Conservation (phyloP, 2,888 invertebrate genomes). For the Trimorus sp. region DNA sequence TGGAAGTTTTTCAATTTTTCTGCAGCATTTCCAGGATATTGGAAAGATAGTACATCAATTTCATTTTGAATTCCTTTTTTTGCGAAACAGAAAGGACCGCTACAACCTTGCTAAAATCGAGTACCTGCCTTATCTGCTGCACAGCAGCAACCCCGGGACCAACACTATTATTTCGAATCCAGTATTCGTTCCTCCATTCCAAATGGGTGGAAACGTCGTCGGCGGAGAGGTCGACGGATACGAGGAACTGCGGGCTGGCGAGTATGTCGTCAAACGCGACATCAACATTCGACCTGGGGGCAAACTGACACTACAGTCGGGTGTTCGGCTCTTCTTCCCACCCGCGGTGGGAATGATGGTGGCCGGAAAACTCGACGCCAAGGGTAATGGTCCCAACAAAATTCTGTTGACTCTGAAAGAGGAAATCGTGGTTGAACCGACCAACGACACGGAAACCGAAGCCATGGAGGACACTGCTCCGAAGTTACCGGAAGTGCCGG, state of each 20-base stretch:
- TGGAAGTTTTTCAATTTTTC: too few species aligned
- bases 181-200: constrained; percentile 90
- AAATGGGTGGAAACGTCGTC: constrained; percentile 87
- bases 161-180: constrained; percentile 90
- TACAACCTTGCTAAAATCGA: constrained; percentile 96
- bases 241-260: constrained; percentile 90
- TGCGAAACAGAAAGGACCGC: constrained; percentile 87
- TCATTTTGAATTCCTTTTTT: constrained; percentile 31
- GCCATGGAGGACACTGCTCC: constrained; percentile 83
- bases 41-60: too few species aligned
- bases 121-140: constrained; percentile 94
- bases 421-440: constrained; percentile 85
- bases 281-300: constrained; percentile 98
- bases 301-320: constrained; percentile 92
- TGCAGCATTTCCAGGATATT: too few species aligned
- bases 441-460: constrained; percentile 83
- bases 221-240: constrained; percentile 97
- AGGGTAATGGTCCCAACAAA: constrained; percentile 90
- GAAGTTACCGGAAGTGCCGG: constrained; percentile 84
- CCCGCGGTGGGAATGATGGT: constrained; percentile 98
- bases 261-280: constrained; percentile 95
- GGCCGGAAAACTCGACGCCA: constrained; percentile 93
- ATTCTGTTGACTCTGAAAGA: constrained; percentile 91
- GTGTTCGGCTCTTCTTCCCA: constrained; percentile 94
- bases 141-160: constrained; percentile 94